These are phyloP conservation scores for Rissa tridactyla DNA, from an alignment of 2,113 vertebrate species.

Conservation along the genomic window DNA sequence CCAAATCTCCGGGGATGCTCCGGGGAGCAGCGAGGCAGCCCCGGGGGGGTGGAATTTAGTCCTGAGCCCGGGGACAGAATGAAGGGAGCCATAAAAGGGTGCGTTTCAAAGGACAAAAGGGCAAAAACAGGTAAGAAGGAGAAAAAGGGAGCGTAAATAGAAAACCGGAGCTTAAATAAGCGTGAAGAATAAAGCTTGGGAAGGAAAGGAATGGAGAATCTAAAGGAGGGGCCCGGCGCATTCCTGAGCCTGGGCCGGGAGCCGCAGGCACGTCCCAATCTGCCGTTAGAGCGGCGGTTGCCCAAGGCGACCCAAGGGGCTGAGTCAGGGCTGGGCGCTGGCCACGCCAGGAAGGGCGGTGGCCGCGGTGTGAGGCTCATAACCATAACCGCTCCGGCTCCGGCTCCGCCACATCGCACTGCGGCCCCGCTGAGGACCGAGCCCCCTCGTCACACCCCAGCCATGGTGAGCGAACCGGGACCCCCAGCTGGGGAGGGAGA, in stretches of 20 bases:
- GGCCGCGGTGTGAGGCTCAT: background rate
- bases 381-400: background rate
- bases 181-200: fast-evolving
- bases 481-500: background rate
- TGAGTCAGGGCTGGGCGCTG: background rate
- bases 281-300: background rate
- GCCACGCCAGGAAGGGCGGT: background rate
- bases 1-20: background rate
- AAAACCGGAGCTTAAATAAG: background rate
- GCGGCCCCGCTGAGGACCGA: fast-evolving
- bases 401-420: fast-evolving
- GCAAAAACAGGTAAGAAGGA: fast-evolving
- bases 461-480: background rate
- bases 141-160: background rate
- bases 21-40: fast-evolving
- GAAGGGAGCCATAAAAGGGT: fast-evolving
- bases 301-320: background rate
- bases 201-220: fast-evolving
- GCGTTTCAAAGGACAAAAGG: fast-evolving
- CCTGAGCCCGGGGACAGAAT: too few relatives aligned
- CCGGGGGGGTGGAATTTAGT: background rate
- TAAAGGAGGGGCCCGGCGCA: background rate
- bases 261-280: background rate
- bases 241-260: background rate
- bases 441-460: background rate